Evolutionary conservation across 2,113 vertebrate species (phyloP).

Genomic region (Ameiurus melas): DNA sequence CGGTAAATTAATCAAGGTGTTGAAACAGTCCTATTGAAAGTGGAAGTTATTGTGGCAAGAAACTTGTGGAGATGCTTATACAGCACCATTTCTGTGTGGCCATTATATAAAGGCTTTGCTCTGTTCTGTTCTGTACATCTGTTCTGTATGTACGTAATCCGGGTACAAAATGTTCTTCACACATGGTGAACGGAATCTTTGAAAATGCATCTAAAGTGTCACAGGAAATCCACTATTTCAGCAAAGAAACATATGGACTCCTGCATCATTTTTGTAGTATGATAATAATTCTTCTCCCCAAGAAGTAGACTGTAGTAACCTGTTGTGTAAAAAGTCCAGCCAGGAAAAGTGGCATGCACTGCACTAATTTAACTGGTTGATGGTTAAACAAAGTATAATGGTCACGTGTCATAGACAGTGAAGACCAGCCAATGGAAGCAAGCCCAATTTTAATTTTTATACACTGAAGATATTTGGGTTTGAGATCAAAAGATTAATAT

Average conservation of each 20-base stretch:
- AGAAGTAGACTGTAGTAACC: constrained; percentile 8
- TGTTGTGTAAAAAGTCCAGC: constrained; percentile 3
- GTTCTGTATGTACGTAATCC: background rate
- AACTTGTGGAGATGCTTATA: constrained; percentile 23
- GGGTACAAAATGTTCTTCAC: background rate
- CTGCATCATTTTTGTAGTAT: background rate
- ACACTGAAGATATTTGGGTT: background rate
- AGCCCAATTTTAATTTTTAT: background rate
- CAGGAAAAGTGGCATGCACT: background rate
- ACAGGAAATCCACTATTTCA: background rate
- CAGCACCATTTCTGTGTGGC: background rate
- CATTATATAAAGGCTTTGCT: constrained; percentile 12
- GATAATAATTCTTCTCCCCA: background rate
- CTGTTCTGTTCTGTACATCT: no score
- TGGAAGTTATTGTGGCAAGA: constrained; percentile 23
- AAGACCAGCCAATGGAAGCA: background rate
- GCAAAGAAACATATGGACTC: constrained; percentile 1
- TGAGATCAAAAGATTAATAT: background rate
- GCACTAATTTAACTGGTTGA: background rate
- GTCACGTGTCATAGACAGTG: background rate
- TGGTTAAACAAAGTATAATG: background rate
- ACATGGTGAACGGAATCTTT: background rate
- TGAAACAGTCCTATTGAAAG: constrained; percentile 33
- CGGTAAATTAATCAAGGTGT: constrained; percentile 39
- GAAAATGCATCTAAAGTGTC: background rate